phyloP scores from a whole-genome alignment of 2,113 vertebrate species.

The Phycodurus eques region DNA sequence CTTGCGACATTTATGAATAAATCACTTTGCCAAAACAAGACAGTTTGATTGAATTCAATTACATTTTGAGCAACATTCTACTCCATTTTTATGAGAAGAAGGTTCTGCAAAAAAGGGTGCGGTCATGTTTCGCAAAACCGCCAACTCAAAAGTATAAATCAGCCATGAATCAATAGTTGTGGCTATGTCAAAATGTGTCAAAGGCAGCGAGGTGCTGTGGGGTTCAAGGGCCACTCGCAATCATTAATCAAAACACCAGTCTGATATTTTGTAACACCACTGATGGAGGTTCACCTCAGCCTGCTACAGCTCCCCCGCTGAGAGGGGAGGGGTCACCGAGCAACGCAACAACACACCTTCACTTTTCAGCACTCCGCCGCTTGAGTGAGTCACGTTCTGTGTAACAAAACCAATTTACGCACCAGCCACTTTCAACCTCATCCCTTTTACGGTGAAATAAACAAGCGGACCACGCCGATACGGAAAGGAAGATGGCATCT shows the following conservation, averaged over 20 bases:
- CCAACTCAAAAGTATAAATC: background rate
- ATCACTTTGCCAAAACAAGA: background rate
- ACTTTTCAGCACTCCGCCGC: constrained; percentile 8
- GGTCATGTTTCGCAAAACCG: background rate
- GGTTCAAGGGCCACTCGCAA: constrained; percentile 22
- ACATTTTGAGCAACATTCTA: background rate
- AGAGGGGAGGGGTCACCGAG: constrained; percentile 8
- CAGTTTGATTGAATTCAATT: background rate
- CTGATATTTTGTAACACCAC: constrained; percentile 7
- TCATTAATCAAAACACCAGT: constrained; percentile 3
- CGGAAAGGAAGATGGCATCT: constrained; percentile 31
- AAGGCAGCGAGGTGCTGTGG: background rate
- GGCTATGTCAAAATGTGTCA: background rate
- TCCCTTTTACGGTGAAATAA: constrained; percentile 45
- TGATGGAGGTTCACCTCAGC: constrained; percentile 18
- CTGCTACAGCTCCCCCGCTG: constrained; percentile 16
- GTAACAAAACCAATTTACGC: constrained; percentile 38
- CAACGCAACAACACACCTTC: constrained; percentile 23
- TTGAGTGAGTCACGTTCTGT: constrained; percentile 30
- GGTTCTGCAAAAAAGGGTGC: background rate
- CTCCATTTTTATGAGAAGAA: background rate
- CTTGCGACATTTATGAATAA: no score
- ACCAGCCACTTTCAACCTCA: constrained; percentile 24
- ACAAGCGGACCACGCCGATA: constrained; percentile 52
- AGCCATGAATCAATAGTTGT: background rate